These are phyloP conservation scores for Lepilemur septentrionalis DNA, from an alignment of 2,797 vertebrate species.

Conservation along the genomic window DNA sequence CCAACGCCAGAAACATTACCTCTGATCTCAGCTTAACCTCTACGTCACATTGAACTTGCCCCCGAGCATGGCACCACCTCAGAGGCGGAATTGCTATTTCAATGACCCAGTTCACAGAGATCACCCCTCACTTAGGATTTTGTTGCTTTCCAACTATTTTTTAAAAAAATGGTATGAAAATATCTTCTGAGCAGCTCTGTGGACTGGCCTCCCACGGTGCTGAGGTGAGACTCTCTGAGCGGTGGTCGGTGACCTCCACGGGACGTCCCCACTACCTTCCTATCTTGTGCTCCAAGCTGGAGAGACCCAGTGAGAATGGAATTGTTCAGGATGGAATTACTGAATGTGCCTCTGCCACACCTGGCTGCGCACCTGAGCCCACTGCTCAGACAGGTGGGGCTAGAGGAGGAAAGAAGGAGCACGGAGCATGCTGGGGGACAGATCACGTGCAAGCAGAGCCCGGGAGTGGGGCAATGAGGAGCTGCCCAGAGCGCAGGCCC, in stretches of 20 bases:
- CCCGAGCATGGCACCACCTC: not conserved
- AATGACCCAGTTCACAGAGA: not conserved
- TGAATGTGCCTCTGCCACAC: fast-evolving
- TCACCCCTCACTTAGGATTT: not conserved
- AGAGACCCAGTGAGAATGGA: fast-evolving
- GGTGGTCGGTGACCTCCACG: fast-evolving
- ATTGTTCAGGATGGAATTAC: not conserved
- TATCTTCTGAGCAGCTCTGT: not conserved
- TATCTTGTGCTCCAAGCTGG: not conserved
- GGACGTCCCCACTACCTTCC: not conserved
- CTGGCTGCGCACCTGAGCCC: not conserved
- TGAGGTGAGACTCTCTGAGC: not conserved
- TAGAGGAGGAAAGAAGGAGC: not conserved
- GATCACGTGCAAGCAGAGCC: not conserved
- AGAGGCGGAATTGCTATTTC: not conserved
- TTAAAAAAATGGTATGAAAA: not conserved
- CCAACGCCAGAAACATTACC: not conserved
- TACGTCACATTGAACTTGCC: fast-evolving
- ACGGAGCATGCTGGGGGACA: not conserved
- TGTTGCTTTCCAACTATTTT: not conserved
- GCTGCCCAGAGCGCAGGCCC: not conserved
- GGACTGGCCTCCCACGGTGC: not conserved
- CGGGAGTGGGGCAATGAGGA: not conserved
- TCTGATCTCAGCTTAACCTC: not conserved
- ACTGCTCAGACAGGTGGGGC: not conserved